Evolutionary conservation across 37 sponge, comb jelly and placozoan genomes (phyloP), one percentile per base, ranked within the genome.

Genomic region (Crambe crambe): DNA sequence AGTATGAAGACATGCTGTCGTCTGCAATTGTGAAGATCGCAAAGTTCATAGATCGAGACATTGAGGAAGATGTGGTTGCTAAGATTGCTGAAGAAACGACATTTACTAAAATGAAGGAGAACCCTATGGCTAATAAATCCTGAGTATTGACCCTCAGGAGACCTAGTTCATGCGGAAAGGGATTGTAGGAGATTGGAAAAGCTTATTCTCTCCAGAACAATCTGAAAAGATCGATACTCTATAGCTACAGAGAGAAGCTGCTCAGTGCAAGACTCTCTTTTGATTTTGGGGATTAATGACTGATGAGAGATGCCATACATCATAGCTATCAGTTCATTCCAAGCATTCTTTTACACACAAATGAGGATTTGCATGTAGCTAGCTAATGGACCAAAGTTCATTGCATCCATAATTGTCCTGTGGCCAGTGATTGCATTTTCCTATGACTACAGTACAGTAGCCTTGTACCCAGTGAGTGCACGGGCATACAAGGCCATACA

Each of bases 101-200:
- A 23, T 82, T 88, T 77, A 73, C 70, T 20, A 62, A 26, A 39
- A 88, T 88, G 89, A 82, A 82, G 76, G 44, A 37, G 21, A 61
- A 82, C 59, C 42, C 65, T 9, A 23, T 43, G 22, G 69, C 6
- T 25, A 42, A 17, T 20, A 1, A 37, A 23, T 25, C 31, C 2
- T 8, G 27, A 15, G 3, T 34, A 68, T 37, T 38, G 21, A 23
- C 3, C 8, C 44, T 8, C 27, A 32, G 51, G 51, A 47, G 12
- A 47, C 44, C 26, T 3, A 67, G 3, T 87, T 87, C 66, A 34
- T 87, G 9, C 35, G 87, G 5, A 87, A 87, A 70, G 87, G 83
- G 37, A 35, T 67, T 20, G 83, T 88, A 10, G 89, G 89, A 20
- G 89, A 78, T 68, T 88, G 89, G 89, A 82, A 78, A 69, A 73